A percentile compares a stretch with the other conserved stretches of the same genome.
phyloP scores from a whole-genome alignment of 1,140 invertebrate species.

The Drosophila neocordata region DNA sequence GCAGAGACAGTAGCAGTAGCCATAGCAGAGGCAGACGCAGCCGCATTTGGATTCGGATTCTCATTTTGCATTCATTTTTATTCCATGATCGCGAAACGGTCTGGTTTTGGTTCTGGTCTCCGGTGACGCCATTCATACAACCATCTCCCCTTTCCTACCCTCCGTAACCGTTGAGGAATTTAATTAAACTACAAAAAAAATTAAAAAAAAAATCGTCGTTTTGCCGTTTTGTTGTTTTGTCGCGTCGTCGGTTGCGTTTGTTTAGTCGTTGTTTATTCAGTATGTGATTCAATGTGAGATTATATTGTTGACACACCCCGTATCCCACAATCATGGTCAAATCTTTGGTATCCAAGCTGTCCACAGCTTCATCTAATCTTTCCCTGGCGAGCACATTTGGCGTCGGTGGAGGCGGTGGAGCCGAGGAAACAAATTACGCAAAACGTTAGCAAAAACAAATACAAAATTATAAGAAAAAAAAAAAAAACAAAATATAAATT shows the following conservation, averaged over 20 bases:
- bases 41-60: constrained; percentile 8
- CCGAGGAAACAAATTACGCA: constrained; percentile 77
- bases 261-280: constrained; percentile 15
- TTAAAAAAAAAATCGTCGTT: not conserved
- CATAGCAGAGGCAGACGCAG: constrained; percentile 5
- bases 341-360: constrained; percentile 77
- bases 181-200: constrained; percentile 9
- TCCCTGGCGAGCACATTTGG: constrained; percentile 74
- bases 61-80: constrained; percentile 38
- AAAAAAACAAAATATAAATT: constrained; percentile 16
- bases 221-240: too few species aligned
- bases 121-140: constrained; percentile 2
- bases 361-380: constrained; percentile 75
- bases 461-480: constrained; percentile 26
- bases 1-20: constrained; percentile 13
- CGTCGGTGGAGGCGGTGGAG: constrained; percentile 46
- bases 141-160: not conserved
- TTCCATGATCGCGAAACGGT: constrained; percentile 26
- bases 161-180: not conserved
- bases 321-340: constrained; percentile 66
- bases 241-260: not conserved
- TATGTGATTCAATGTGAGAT: constrained; percentile 30
- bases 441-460: constrained; percentile 71
- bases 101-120: constrained; percentile 3
- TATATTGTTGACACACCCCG: constrained; percentile 10